Evolutionary conservation across 2,113 vertebrate genomes (phyloP).

Genomic region (Anarrhichthys ocellatus): DNA sequence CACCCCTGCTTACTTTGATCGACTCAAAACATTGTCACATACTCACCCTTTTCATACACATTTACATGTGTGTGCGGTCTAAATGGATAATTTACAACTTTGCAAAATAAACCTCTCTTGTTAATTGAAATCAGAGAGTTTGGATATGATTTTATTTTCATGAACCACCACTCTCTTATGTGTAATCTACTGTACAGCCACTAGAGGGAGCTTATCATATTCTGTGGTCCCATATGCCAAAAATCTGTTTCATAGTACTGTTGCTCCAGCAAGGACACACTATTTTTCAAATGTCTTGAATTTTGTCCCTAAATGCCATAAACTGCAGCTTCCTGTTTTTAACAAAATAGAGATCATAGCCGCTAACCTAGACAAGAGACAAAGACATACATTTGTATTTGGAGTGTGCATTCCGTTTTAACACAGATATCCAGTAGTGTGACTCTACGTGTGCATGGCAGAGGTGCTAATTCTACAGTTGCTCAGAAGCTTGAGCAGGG

Average conservation of each 20-base stretch:
- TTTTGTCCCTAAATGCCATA: constrained; percentile 31
- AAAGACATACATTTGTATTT: constrained; percentile 16
- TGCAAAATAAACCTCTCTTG: neutral
- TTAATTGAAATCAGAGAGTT: neutral
- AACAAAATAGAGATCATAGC: neutral
- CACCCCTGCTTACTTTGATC: constrained; percentile 29
- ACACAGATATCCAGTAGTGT: constrained; percentile 20
- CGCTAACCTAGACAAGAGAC: neutral
- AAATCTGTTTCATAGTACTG: constrained; percentile 22
- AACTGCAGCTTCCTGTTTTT: constrained; percentile 3
- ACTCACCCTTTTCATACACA: constrained; percentile 7
- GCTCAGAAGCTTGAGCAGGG: constrained; percentile 55
- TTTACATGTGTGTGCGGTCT: constrained; percentile 8
- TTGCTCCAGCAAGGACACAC: constrained; percentile 24
- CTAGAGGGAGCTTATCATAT: constrained; percentile 84
- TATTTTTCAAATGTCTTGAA: constrained; percentile 30
- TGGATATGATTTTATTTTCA: constrained; percentile 14
- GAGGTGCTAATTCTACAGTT: constrained; percentile 80
- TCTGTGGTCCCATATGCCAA: constrained; percentile 23
- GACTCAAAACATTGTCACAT: constrained; percentile 7
- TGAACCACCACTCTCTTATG: neutral
- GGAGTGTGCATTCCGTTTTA: constrained; percentile 19
- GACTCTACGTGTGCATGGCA: constrained; percentile 31
- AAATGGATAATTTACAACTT: constrained; percentile 20
- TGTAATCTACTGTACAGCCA: constrained; percentile 70